Evolutionary conservation across 2,113 vertebrate species (phyloP).

Genomic region (Physeter macrocephalus): DNA sequence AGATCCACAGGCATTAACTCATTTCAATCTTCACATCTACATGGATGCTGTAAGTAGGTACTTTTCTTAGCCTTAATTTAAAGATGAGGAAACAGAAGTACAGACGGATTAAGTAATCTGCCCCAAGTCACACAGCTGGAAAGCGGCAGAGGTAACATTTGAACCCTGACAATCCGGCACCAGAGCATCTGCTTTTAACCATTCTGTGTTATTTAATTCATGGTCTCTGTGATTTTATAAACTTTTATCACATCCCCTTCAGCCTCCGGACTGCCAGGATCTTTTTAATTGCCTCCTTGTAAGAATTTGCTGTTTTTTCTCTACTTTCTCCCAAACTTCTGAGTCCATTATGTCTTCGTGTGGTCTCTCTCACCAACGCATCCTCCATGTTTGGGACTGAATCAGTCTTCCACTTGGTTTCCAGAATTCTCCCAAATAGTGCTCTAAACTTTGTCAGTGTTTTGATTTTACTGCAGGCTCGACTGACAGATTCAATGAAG

Average conservation of each 20-base stretch:
- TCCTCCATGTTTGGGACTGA: not conserved
- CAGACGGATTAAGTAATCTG: not conserved
- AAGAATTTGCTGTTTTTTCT: not conserved
- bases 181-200: not conserved
- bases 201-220: not conserved
- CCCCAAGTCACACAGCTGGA: not conserved
- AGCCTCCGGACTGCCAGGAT: not conserved
- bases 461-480: not conserved
- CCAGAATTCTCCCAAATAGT: not conserved
- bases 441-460: not conserved
- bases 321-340: not conserved
- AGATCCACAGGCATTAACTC: not conserved
- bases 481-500: not conserved
- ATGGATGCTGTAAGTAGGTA: accelerated
- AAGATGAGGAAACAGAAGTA: not conserved
- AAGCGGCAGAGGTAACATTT: not conserved
- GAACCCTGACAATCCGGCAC: not conserved
- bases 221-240: not conserved
- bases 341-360: accelerated
- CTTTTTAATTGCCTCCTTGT: not conserved
- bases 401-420: not conserved
- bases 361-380: not conserved
- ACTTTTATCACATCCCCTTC: not conserved
- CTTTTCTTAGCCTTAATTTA: not conserved
- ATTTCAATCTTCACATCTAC: not conserved